Evolutionary conservation across 2,797 vertebrate genomes (phyloP).

Genomic region (Monodelphis domestica): DNA sequence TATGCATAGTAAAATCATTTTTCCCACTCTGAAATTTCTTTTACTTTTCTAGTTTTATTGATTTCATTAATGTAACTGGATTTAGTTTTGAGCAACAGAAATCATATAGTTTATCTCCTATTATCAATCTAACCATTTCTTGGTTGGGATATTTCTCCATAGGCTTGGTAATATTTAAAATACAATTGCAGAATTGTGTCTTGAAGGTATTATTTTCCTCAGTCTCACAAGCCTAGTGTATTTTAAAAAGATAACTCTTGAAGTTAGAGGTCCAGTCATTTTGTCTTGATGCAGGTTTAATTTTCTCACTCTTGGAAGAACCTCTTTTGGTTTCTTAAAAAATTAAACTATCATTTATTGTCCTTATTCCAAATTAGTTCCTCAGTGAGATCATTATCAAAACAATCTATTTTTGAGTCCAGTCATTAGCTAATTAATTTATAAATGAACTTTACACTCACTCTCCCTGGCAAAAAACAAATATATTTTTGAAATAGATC

Average conservation of each 20-base stretch:
- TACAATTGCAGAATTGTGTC: background rate
- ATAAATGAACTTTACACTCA: slow-evolving; percentile 66
- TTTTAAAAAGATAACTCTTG: slow-evolving; percentile 20
- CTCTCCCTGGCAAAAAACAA: slow-evolving; percentile 64
- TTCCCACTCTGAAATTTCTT: background rate
- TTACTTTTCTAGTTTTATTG: background rate
- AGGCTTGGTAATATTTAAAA: background rate
- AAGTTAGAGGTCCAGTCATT: background rate
- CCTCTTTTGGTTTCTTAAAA: slow-evolving; percentile 67
- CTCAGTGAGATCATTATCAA: slow-evolving; percentile 72
- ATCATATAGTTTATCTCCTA: background rate
- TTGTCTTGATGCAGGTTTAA: background rate
- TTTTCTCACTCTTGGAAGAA: slow-evolving; percentile 40
- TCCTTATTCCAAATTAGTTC: slow-evolving; percentile 74
- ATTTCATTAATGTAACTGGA: background rate
- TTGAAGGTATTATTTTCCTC: background rate
- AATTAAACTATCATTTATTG: slow-evolving; percentile 80
- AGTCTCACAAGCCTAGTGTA: background rate
- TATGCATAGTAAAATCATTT: background rate
- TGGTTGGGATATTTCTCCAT: background rate
- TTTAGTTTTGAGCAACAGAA: background rate
- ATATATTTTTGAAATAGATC: slow-evolving; percentile 66
- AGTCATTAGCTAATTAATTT: slow-evolving; percentile 71
- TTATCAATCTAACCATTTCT: background rate
- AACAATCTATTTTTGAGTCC: slow-evolving; percentile 68